A percentile compares a stretch with the other conserved stretches of the same genome.
Conservation (phyloP, 2,113 vertebrate genomes). For the Proterorhinus semilunaris region DNA sequence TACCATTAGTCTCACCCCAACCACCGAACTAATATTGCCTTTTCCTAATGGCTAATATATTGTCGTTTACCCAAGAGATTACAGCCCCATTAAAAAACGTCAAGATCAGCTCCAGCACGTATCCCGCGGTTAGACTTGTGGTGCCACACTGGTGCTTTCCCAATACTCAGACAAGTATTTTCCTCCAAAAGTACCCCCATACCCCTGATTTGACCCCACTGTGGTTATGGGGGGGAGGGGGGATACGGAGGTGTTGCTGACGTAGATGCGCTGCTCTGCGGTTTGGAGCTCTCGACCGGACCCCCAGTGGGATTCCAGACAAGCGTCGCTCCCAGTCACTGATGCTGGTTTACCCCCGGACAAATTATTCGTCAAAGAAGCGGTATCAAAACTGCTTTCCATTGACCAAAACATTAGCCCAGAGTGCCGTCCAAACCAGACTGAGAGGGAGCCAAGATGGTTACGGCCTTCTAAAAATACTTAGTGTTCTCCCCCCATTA, state of each 20-base stretch:
- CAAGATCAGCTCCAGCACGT: not conserved
- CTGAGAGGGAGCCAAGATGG: slow-evolving; percentile 8
- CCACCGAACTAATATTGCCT: slow-evolving; percentile 19
- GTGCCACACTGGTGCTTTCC: slow-evolving; percentile 17
- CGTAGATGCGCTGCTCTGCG: slow-evolving; percentile 15
- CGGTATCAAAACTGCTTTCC: slow-evolving; percentile 7
- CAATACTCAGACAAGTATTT: not conserved
- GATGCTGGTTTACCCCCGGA: slow-evolving; percentile 28
- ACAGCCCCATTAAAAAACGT: slow-evolving; percentile 7
- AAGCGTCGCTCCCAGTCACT: not conserved
- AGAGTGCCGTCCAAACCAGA: not conserved
- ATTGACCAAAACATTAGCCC: not conserved
- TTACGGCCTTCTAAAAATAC: slow-evolving; percentile 1
- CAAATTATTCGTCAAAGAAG: slow-evolving; percentile 24
- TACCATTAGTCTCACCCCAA: slow-evolving; percentile 28
- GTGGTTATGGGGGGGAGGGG: slow-evolving; percentile 16
- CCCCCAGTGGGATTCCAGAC: slow-evolving; percentile 5
- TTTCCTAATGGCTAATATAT: not conserved
- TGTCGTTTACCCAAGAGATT: slow-evolving; percentile 5
- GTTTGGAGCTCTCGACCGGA: slow-evolving; percentile 17
- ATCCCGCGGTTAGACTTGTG: slow-evolving; percentile 18
- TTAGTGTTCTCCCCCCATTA: not conserved
- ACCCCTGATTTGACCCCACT: slow-evolving; percentile 21
- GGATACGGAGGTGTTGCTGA: slow-evolving; percentile 26
- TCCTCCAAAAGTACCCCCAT: slow-evolving; percentile 5